Evolutionary conservation across 2,888 invertebrate species (phyloP), one percentile per base, ranked within the genome.

Genomic region (Erebia epiphron): DNA sequence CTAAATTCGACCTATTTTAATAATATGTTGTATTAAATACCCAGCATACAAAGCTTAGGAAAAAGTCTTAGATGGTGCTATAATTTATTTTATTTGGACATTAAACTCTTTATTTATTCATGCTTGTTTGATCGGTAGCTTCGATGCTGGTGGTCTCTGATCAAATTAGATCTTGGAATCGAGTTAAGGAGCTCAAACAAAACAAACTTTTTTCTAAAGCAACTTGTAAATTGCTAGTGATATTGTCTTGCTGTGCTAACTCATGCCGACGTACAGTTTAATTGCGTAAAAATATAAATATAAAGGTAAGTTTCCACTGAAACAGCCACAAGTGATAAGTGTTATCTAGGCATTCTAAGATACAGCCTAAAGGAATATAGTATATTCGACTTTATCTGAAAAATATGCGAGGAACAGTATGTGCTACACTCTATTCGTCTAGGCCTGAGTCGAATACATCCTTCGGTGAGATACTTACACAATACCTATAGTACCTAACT

Each of bases 161-260:
- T 49, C n/a, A 46, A 49, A 18, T 26, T 50, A 52, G 41, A 61
- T 43, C 18, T 60, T 60, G 50, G 49, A 26, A 63, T 26, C 2
- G 21, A 21, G 50, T 63, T 63, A n/a, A 14, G 26, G 26, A 49
- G 50, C 14, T 16, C 63, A n/a, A 50, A 63, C n/a, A 50, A 50
- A 63, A 35, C 14, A 10, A 26, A n/a, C 70, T 64, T 68, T 61
- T 83, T 80, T 78, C 71, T 26, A 60, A 10, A 50, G 50, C 63
- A n/a, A 50, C 50, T n/a, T 63, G 35, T 63, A 16, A 50, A 69
- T 64, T 67, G 67, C 67, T 67, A 50, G 54, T 70, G 67, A 72
- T 70, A n/a, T n/a, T n/a, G 58, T 70, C 69, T 63, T 60, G 58
- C 67, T 60, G 67, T 41, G 63, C 54, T 46, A 50, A 63, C 35